Evolutionary conservation across 1,140 invertebrate genomes (phyloP), one percentile per base, ranked within the genome.

Genomic region (Drosophila bocki): DNA sequence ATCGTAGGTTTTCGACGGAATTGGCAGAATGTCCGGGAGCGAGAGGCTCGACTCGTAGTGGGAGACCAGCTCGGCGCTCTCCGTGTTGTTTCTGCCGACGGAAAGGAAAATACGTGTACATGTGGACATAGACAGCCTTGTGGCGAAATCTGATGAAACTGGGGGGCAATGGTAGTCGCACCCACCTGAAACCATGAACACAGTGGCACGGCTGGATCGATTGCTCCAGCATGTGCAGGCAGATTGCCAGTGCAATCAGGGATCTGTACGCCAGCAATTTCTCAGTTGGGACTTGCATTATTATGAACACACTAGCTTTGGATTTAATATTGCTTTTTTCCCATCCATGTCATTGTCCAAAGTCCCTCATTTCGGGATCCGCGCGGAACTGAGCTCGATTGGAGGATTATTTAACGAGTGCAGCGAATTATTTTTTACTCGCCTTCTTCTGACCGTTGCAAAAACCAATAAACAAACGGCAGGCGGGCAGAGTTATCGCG

Each of bases 1-100:
- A 93, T 98, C 97, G 86, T 98, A 98, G 54, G 96, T 95, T 92
- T 97, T 97, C 9, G 96, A 95, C 92, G 97, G 96, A 56, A 96
- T 94, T 9, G 97, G 97, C 53, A 98, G 93, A 87, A 98, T 97
- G 91, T 98, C 97, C 47, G 95, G 94, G 11, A 98, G 93, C 41
- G 96, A 96, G 54, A 97, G 93, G 83, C 95, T 96, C 13, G 94
- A 94, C 85, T 96, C 95, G 69, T 92, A 86, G 77, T 92, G 91
- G 59, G 91, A 92, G 41, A 92, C 91, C 67, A 92, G 72, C 71
- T 92, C 91, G 39, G 91, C 91, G 59, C 91, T 92, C 69, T 92
- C 91, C 32, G 91, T 92, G 48, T 87, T 91, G 47, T 92, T 92
- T 92, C 91, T 92, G 44, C 7, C 35, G 51, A 19, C 6, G 53